Conservation (phyloP, 1,140 invertebrate genomes). For the Bombus superbus region DNA sequence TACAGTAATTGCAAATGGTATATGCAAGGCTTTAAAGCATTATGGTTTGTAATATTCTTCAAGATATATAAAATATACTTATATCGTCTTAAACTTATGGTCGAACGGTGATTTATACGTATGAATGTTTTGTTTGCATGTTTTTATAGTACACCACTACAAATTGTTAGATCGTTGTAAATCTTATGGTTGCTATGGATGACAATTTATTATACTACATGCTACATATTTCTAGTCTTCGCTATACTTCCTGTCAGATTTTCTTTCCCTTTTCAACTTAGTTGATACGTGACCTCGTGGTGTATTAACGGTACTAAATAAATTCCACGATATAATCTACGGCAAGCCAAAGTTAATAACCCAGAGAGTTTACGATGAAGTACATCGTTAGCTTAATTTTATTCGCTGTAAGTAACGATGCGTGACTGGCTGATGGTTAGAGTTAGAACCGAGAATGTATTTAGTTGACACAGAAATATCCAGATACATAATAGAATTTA, state of each 20-base stretch:
- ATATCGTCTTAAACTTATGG: not conserved
- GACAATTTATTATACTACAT: not conserved
- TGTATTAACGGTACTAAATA: conserved; percentile 64
- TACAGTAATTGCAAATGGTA: not conserved
- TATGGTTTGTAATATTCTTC: not conserved
- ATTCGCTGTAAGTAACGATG: conserved; percentile 64
- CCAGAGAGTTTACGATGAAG: conserved; percentile 61
- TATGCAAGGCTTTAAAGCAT: not conserved
- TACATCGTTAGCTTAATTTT: conserved; percentile 64
- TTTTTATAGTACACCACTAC: not conserved
- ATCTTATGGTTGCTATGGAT: not conserved
- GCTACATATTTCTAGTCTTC: conserved; percentile 7
- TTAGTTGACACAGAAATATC: conserved; percentile 51
- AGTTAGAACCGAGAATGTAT: conserved; percentile 34
- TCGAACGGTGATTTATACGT: not conserved
- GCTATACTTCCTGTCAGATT: not conserved
- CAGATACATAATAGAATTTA: conserved; percentile 18
- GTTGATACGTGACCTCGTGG: conserved; percentile 29
- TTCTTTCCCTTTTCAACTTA: conserved; percentile 36
- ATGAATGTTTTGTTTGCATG: not conserved
- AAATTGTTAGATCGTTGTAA: not conserved
- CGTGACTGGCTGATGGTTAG: conserved; percentile 58
- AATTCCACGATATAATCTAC: conserved; percentile 60
- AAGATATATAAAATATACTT: not conserved
- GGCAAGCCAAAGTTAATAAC: conserved; percentile 62